A percentile compares a stretch with the other conserved stretches of the same genome.
phyloP scores from a whole-genome alignment of 1,140 invertebrate species.

The Episyrphus balteatus region DNA sequence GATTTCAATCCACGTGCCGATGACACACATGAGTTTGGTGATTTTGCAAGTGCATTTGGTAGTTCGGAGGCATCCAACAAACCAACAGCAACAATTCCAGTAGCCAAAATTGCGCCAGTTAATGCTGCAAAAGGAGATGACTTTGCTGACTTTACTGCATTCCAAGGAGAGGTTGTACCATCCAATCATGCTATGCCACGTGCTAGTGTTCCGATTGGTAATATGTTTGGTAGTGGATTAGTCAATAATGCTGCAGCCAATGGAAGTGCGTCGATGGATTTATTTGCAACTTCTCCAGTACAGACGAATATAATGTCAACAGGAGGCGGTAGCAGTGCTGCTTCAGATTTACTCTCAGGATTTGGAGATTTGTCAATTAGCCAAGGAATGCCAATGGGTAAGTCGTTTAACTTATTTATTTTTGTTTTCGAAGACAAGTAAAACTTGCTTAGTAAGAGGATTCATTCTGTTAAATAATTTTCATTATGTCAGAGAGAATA shows the following conservation, averaged over 20 bases:
- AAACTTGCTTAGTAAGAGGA: no score
- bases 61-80: constrained; percentile 15
- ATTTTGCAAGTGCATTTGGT: constrained; percentile 65
- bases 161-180: constrained; percentile 34
- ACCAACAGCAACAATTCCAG: constrained; percentile 10
- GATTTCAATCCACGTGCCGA: constrained; percentile 46
- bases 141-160: constrained; percentile 69
- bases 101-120: constrained; percentile 12
- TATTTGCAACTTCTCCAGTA: not conserved
- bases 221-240: constrained; percentile 13
- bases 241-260: constrained; percentile 13
- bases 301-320: not conserved
- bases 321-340: constrained; percentile 12
- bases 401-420: constrained; percentile 8
- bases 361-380: constrained; percentile 36
- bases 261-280: not conserved
- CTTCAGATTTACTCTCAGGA: constrained; percentile 48
- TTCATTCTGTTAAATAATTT: no score
- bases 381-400: constrained; percentile 34
- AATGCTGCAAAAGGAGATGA: constrained; percentile 38
- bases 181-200: constrained; percentile 9
- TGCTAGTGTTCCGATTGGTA: not conserved
- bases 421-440: no score
- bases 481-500: no score
- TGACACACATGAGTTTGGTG: constrained; percentile 57